Percentiles rank a stretch among this genome's conserved stretches.
Evolutionary conservation across 2,888 invertebrate species (phyloP).

Genomic region (Drosophila cracens): DNA sequence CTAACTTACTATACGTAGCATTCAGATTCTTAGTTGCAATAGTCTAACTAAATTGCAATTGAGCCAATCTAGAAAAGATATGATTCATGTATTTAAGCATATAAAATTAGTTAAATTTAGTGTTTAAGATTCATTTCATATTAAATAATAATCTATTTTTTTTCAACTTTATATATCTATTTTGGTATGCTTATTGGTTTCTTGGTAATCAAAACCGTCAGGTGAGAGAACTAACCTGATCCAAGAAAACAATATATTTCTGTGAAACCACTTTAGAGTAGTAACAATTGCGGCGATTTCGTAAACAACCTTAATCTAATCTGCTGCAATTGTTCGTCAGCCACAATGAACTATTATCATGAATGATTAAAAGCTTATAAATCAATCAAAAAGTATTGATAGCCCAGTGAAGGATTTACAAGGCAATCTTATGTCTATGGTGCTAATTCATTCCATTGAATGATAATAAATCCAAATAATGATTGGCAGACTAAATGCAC

Average conservation of each 20-base stretch:
- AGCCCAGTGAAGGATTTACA: slow-evolving; percentile 67
- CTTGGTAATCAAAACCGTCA: background rate
- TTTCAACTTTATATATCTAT: background rate
- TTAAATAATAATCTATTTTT: background rate
- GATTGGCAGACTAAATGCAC: slow-evolving; percentile 21
- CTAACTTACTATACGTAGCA: background rate
- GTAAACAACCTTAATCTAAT: slow-evolving; percentile 61
- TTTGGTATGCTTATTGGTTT: background rate
- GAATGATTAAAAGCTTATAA: slow-evolving; percentile 62
- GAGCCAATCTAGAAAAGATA: background rate
- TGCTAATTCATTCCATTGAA: slow-evolving; percentile 4
- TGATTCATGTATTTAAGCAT: background rate
- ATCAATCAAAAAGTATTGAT: slow-evolving; percentile 70
- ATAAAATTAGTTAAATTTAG: background rate
- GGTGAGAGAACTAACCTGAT: slow-evolving; percentile 52
- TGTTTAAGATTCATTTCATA: background rate
- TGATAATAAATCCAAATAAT: slow-evolving; percentile 40
- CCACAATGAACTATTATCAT: slow-evolving; percentile 57
- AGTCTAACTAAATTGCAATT: background rate
- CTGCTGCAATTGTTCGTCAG: slow-evolving; percentile 36
- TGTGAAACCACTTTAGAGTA: slow-evolving; percentile 9
- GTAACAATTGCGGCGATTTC: slow-evolving; percentile 5
- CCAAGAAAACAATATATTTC: slow-evolving; percentile 30
- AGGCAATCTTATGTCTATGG: slow-evolving; percentile 17
- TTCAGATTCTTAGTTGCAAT: background rate